Evolutionary conservation across 2,113 vertebrate species (phyloP), one percentile per base, ranked within the genome.

Genomic region (Mellivora capensis): DNA sequence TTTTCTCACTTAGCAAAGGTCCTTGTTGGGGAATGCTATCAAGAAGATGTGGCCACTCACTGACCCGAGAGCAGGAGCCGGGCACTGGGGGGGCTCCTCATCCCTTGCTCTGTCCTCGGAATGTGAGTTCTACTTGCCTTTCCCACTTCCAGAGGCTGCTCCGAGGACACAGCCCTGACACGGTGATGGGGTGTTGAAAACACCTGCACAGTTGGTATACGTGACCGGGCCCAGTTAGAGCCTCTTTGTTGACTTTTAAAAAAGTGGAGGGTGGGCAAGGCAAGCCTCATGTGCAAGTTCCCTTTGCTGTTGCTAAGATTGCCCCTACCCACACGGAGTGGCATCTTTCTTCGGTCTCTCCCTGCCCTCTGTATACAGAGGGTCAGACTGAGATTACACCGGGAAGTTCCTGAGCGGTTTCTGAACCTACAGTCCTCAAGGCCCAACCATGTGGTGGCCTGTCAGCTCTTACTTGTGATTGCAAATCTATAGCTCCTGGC

Each of bases 201-300:
- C 49, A 76, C 72, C 7, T 76, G 39, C 72, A 17, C 0, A 1
- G 1, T 76, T 20, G 17, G 42, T 4, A 44, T 0, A 57, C 1
- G 14, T 47, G 72, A 18, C 72, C 47, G 72, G 44, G 27, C 25
- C 25, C 25, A 17, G 25, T 29, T 76, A 31, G 72, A 44, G 42
- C 39, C 25, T 76, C 42, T 44, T 44, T 17, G 27, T 76, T 2
- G 42, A 44, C 72, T 44, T 42, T 25, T 76, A 52, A 52, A 54
- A 57, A 57, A 57, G 27, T 76, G 42, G 27, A 76, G 74, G 7
- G 4, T 47, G 74, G 25, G 7, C 74, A 77, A 77, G 74, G 29
- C 27, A 47, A 47, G 7, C 14, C 74, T 77, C 14, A 8, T 29
- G 4, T 44, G 7, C 47, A 47, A 47, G 27, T 47, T 77, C 42